Percentiles rank a stretch among this genome's conserved stretches.
Evolutionary conservation across 2,888 invertebrate species (phyloP).

Genomic region (Archaeoteleia sp.): DNA sequence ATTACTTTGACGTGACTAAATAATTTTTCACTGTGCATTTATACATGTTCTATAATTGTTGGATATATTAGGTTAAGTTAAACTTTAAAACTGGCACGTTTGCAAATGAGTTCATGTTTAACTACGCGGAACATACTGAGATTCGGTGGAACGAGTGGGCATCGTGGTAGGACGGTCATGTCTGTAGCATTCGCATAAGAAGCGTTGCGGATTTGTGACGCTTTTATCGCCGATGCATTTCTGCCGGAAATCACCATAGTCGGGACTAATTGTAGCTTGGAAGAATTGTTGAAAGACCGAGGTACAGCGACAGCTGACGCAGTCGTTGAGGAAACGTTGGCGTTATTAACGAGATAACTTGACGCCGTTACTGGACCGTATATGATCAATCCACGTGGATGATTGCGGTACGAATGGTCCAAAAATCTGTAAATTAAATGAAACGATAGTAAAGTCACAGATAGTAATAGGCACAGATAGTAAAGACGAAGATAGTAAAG

Average conservation of each 20-base stretch:
- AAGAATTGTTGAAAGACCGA: conserved; percentile 56
- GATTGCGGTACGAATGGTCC: conserved; percentile 65
- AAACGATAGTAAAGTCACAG: too few species aligned
- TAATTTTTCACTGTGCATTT: too few species aligned
- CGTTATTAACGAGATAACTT: conserved; percentile 54
- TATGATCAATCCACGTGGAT: conserved; percentile 70
- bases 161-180: conserved; percentile 73
- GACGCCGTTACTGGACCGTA: conserved; percentile 66
- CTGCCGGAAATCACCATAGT: conserved; percentile 48
- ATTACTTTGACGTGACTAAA: too few species aligned
- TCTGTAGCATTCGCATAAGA: conserved; percentile 60
- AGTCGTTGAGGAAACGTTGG: conserved; percentile 58
- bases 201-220: conserved; percentile 45
- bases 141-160: conserved; percentile 80
- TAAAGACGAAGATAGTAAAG: too few species aligned
- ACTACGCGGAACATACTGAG: conserved; percentile 76
- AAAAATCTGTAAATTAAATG: conserved; percentile 61
- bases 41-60: too few species aligned
- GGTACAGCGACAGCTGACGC: conserved; percentile 50
- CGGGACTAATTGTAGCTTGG: conserved; percentile 57
- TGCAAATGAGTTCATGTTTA: not conserved
- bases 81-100: not conserved
- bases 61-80: too few species aligned
- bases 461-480: too few species aligned
- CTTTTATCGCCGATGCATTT: conserved; percentile 39